Percentiles rank a stretch among this genome's conserved stretches.
These are phyloP conservation scores for Oncorhynchus tshawytscha DNA, from an alignment of 2,113 vertebrate genomes.

Conservation along the genomic window DNA sequence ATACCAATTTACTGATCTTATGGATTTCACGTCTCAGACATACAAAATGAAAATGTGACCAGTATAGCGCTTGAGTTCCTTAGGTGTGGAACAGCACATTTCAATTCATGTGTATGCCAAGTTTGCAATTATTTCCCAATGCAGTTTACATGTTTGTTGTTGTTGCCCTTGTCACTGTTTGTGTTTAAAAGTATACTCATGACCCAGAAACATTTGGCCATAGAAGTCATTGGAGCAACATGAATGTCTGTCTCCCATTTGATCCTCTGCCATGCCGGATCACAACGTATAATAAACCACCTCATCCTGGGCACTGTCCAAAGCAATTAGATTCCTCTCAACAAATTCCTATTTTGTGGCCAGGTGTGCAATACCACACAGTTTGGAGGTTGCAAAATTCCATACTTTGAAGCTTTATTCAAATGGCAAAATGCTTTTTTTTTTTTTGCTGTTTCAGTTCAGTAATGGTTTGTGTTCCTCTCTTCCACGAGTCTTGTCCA, in stretches of 20 bases:
- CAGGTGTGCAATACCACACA: background rate
- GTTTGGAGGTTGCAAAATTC: background rate
- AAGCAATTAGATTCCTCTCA: constrained; percentile 18
- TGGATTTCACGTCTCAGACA: background rate
- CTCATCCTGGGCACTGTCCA: constrained; percentile 26
- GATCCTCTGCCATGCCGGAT: constrained; percentile 16
- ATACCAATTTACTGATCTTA: background rate
- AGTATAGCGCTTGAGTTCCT: too few relatives aligned
- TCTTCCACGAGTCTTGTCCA: too few relatives aligned
- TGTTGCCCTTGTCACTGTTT: background rate
- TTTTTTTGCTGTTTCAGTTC: background rate
- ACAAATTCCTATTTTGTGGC: constrained; percentile 6
- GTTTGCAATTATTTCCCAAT: background rate
- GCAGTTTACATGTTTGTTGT: background rate
- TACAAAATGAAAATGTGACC: background rate
- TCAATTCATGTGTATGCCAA: too few relatives aligned
- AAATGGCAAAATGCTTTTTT: background rate
- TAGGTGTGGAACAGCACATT: too few relatives aligned
- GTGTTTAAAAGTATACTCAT: background rate
- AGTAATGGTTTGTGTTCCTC: background rate
- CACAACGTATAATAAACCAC: background rate
- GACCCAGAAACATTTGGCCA: background rate
- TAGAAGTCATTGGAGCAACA: constrained; percentile 8
- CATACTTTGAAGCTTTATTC: constrained; percentile 1
- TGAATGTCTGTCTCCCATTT: constrained; percentile 21